These are phyloP conservation scores for Lepus townsendii DNA, from an alignment of 2,797 vertebrate genomes.

Conservation along the genomic window DNA sequence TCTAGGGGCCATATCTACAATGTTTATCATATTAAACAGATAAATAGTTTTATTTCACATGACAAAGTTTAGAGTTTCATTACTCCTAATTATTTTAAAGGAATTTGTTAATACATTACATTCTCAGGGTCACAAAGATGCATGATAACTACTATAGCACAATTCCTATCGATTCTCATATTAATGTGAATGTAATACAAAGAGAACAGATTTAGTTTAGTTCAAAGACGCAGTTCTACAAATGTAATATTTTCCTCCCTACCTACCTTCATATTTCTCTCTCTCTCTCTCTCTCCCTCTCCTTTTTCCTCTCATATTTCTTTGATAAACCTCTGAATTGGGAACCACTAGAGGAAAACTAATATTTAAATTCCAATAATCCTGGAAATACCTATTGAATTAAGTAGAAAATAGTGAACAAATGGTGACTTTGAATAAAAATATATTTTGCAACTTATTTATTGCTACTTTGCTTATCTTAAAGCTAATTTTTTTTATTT, in stretches of 20 bases:
- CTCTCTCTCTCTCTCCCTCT: too few relatives aligned
- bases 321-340: neutral
- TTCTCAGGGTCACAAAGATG: too few relatives aligned
- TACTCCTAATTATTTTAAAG: too few relatives aligned
- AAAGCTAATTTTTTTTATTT: neutral
- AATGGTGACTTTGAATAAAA: neutral
- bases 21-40: neutral
- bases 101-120: too few relatives aligned
- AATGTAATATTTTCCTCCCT: too few relatives aligned
- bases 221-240: too few relatives aligned
- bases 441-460: neutral
- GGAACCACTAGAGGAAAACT: neutral
- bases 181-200: too few relatives aligned
- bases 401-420: neutral
- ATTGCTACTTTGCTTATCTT: neutral
- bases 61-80: neutral
- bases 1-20: neutral
- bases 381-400: neutral
- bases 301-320: neutral
- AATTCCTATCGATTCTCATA: too few relatives aligned
- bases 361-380: neutral
- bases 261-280: too few relatives aligned
- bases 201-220: too few relatives aligned
- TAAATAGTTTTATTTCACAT: neutral
- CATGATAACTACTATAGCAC: too few relatives aligned